Evolutionary conservation across 1,140 invertebrate genomes (phyloP).

Genomic region (Atta colombica): DNA sequence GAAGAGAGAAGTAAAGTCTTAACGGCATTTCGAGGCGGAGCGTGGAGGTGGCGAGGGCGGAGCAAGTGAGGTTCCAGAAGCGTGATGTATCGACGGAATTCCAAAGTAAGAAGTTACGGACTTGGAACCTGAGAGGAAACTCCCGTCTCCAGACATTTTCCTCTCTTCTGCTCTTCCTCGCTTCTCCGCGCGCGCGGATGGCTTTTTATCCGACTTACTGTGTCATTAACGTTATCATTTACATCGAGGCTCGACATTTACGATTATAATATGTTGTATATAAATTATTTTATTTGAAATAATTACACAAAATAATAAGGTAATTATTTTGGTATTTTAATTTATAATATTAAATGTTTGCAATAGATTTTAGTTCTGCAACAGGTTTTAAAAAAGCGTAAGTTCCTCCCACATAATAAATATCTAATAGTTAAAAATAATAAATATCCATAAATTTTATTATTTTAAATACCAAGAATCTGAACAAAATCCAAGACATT

Average conservation of each 20-base stretch:
- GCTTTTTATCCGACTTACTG: conserved; percentile 25
- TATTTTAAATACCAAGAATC: background rate
- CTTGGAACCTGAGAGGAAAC: conserved; percentile 72
- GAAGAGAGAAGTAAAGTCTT: conserved; percentile 70
- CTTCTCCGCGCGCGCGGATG: conserved; percentile 26
- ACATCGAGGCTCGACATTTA: background rate
- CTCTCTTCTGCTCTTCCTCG: conserved; percentile 74
- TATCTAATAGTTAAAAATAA: background rate
- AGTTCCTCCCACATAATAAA: background rate
- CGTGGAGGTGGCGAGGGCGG: conserved; percentile 83
- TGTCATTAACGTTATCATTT: conserved; percentile 4
- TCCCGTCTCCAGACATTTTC: conserved; percentile 71
- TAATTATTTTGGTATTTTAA: background rate
- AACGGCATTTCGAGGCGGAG: conserved; percentile 81
- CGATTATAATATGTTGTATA: background rate
- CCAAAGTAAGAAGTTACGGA: conserved; percentile 81
- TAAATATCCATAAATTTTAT: background rate
- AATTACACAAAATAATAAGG: conserved; percentile 6
- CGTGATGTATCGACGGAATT: conserved; percentile 85
- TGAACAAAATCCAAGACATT: background rate
- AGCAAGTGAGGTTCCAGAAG: conserved; percentile 81
- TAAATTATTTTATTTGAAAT: conserved; percentile 32
- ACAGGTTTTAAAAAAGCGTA: background rate
- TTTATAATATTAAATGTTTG: background rate
- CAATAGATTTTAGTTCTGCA: background rate